Evolutionary conservation across 2,797 vertebrate species (phyloP), one percentile per base, ranked within the genome.

Genomic region (Coregonus suidteri): DNA sequence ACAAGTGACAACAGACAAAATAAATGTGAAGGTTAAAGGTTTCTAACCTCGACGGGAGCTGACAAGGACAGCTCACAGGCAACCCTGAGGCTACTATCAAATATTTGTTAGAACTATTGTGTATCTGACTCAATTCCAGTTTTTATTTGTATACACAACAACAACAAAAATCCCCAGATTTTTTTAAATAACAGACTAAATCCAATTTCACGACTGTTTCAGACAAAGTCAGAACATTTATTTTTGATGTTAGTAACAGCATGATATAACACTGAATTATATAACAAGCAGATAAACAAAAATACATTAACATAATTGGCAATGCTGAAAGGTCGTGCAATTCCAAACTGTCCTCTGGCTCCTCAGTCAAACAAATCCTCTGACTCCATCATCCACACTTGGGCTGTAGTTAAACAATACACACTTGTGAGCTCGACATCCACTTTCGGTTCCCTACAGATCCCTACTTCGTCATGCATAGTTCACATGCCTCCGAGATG

Each of bases 401-500:
- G 30, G 69, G 72, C 76, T 35, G 74, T 66, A 70, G 75, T 76
- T 51, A 53, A 59, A 89, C 86, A 91, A 88, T 81, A 34, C 75
- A 51, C 0, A 72, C 65, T 88, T 86, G 74, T 84, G 84, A 79
- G 68, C 64, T 68, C 51, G 20, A 41, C 25, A 18, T 69, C 37
- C 30, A 6, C 64, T 73, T 25, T 30, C 59, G 20, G 6, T 3
- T 64, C 59, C 59, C 20, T 18, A 53, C 20, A 59, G 53, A 70
- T 18, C 14, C 20, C 6, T 18, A 56, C 59, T 75, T 52, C 37
- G 37, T 78, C 89, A 65, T 68, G 67, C 87, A 88, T 88, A 35
- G 70, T 83, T 81, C 53, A 76, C 82, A 87, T 87, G 83, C 86
- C 85, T 5, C 78, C 4, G 79, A 83, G 85, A 83, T 15, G 82